Evolutionary conservation across 2,113 vertebrate species (phyloP).

Genomic region (Malurus elegans): DNA sequence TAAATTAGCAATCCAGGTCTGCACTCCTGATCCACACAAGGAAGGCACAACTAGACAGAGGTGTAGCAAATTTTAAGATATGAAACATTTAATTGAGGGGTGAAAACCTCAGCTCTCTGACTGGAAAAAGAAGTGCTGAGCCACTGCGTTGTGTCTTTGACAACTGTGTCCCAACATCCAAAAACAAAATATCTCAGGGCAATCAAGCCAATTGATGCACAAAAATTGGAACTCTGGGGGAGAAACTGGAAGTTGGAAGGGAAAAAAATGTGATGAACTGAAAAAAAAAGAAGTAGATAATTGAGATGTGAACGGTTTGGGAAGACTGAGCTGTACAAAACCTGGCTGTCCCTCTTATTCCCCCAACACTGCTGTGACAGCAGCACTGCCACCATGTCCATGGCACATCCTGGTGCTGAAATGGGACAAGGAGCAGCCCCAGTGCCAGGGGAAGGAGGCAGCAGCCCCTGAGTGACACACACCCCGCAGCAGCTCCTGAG

Average conservation of each 20-base stretch:
- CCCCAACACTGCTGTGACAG: fast-evolving
- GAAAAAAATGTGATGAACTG: not conserved
- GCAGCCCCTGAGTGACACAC: not conserved
- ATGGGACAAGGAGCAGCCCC: not conserved
- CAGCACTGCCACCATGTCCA: not conserved
- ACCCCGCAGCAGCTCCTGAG: not conserved
- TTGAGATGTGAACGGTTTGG: not conserved
- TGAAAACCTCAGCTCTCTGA: not conserved
- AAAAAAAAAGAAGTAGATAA: not conserved
- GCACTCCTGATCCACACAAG: not conserved
- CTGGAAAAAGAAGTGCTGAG: not conserved
- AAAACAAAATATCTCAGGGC: not conserved
- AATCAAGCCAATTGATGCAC: not conserved
- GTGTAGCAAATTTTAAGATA: not conserved
- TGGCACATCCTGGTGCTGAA: not conserved
- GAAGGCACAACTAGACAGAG: not conserved
- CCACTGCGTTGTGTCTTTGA: not conserved
- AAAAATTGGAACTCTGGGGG: not conserved
- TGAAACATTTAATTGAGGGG: not conserved
- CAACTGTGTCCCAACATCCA: fast-evolving
- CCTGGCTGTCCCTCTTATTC: not conserved
- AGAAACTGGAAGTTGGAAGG: not conserved
- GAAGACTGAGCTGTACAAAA: not conserved
- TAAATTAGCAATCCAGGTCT: not conserved
- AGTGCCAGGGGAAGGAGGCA: not conserved